Evolutionary conservation across 1,140 invertebrate genomes (phyloP), one percentile per base, ranked within the genome.

Genomic region (Bilobella aurantiaca): DNA sequence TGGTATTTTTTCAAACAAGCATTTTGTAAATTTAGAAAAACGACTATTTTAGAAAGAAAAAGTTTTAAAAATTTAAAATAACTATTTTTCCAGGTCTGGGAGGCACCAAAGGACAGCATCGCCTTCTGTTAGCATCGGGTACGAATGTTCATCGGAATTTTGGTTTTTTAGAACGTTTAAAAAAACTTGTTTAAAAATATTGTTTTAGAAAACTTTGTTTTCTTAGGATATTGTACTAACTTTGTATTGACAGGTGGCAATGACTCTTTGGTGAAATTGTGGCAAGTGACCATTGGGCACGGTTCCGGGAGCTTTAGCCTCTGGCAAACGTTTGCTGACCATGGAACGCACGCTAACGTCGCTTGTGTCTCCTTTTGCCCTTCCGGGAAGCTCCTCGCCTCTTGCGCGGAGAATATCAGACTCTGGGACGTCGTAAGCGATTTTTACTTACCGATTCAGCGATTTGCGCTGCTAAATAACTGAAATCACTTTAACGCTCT

Each of bases 251-350:
- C 37, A 42, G 49, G 49, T 72, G 87, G 87, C 3, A 86, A 87
- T 70, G 87, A 90, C 74, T 82, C 85, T 62, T 71, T 84, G 1
- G 82, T 88, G 0, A 87, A 87, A 74, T 31, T 89, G 1, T 90
- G 87, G 87, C 81, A 81, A 47, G 78, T 89, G 18, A 77, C 76
- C 14, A 74, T 82, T 47, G 74, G 74, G 3, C 71, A 75, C 30
- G 64, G 68, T 27, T 59, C 67, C 14, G 68, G 65, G 28, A 56
- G 31, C 25, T 66, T 73, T 49, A 23, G 70, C 59, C 32, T 72
- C 73, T 57, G 69, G 67, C 63, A 77, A 75, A 58, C 76, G 74
- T 66, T 74, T 58, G 65, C 74, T 63, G 57, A 74, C 74, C 57
- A 71, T 69, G 71, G 71, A 32, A 67, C 64, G 18, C 49, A 53